phyloP scores from a whole-genome alignment of 2,888 invertebrate genomes.

The Scaptomyza flava region DNA sequence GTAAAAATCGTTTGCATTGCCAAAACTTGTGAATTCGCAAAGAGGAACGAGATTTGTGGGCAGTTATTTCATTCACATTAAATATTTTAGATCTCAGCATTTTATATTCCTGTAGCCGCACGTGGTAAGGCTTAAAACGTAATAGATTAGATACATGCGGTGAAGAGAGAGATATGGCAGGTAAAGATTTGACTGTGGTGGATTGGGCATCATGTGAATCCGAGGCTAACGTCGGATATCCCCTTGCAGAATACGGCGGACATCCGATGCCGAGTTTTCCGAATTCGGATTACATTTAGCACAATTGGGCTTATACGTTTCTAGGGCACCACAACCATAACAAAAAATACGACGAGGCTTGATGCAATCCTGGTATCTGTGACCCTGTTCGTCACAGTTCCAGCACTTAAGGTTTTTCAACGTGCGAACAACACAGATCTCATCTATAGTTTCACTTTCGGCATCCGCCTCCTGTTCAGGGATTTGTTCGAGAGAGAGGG shows the following conservation, averaged over 20 bases:
- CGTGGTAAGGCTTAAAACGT: background rate
- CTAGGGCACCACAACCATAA: conserved; percentile 5
- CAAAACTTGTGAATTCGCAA: too few species aligned
- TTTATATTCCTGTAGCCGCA: background rate
- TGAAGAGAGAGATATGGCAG: background rate
- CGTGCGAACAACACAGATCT: background rate
- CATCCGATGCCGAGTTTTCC: conserved; percentile 7
- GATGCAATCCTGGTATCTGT: conserved; percentile 11
- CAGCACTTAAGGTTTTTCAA: background rate
- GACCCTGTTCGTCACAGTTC: conserved; percentile 5
- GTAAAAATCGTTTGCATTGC: too few species aligned
- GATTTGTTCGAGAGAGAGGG: background rate
- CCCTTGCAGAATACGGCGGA: background rate
- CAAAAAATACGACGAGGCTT: conserved; percentile 9
- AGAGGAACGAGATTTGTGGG: too few species aligned
- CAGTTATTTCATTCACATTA: too few species aligned
- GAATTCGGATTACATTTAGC: background rate
- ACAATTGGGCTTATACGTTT: conserved; percentile 12
- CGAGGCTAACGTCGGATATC: background rate
- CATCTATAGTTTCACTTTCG: background rate
- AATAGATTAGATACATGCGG: background rate
- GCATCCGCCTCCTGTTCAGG: background rate
- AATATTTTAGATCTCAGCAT: too few species aligned
- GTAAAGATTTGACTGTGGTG: background rate
- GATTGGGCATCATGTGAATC: background rate